These are phyloP conservation scores for Acrobasis repandana DNA, from an alignment of 2,888 invertebrate species.

Conservation along the genomic window DNA sequence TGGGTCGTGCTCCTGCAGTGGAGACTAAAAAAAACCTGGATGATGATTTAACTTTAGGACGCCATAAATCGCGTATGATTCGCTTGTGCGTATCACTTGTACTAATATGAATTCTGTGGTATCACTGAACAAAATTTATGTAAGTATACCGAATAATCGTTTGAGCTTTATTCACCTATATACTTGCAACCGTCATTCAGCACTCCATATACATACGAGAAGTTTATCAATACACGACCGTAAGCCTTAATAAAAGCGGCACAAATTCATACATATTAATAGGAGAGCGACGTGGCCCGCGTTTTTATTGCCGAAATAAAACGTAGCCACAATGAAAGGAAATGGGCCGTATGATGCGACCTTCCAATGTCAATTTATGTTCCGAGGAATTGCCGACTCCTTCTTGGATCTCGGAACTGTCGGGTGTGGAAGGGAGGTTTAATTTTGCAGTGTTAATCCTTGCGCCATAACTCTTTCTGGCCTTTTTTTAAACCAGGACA, in stretches of 20 bases:
- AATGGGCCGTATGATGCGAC: slow-evolving; percentile 57
- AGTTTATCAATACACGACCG: slow-evolving; percentile 19
- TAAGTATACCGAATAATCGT: no score
- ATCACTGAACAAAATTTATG: no score
- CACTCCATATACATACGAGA: slow-evolving; percentile 13
- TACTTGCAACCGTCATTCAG: background rate
- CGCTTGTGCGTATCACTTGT: no score
- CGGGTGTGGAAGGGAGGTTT: background rate
- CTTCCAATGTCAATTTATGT: slow-evolving; percentile 56
- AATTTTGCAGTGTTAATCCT: background rate
- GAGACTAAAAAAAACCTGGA: no score
- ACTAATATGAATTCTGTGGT: no score
- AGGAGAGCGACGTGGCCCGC: slow-evolving; percentile 50
- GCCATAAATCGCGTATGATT: no score
- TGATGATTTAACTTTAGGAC: no score
- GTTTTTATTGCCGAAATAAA: slow-evolving; percentile 62
- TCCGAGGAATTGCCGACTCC: slow-evolving; percentile 23
- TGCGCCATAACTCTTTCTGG: background rate
- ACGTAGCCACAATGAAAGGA: slow-evolving; percentile 57
- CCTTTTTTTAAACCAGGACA: no score
- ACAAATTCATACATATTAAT: slow-evolving; percentile 71
- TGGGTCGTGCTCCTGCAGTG: no score
- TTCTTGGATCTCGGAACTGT: background rate
- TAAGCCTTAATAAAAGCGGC: slow-evolving; percentile 45
- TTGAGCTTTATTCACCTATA: no score